phyloP scores from a whole-genome alignment of 2,888 invertebrate species.

The Cacoxenus indagator region DNA sequence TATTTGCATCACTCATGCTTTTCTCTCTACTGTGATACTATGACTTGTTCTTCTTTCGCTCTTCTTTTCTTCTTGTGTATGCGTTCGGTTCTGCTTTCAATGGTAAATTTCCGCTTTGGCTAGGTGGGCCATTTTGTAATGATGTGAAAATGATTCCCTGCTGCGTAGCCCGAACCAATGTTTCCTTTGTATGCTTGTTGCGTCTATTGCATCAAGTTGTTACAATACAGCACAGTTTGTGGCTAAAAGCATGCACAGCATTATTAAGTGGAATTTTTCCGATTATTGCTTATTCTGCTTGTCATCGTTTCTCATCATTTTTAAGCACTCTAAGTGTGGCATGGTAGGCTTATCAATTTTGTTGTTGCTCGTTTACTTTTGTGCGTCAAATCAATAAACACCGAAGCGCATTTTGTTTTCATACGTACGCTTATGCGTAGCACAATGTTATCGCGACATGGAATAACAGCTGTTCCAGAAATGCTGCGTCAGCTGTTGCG shows the following conservation, averaged over 20 bases:
- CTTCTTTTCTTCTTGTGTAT: background rate
- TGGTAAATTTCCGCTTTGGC: background rate
- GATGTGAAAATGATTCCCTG: background rate
- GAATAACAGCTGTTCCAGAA: background rate
- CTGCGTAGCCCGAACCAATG: background rate
- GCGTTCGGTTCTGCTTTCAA: background rate
- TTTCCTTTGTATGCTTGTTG: background rate
- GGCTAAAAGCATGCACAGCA: too few species aligned
- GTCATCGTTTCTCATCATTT: background rate
- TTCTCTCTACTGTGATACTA: background rate
- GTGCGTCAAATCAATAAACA: background rate
- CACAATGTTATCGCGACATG: background rate
- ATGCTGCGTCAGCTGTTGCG: constrained; percentile 6
- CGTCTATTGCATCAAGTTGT: background rate
- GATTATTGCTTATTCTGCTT: too few species aligned
- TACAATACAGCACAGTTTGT: background rate
- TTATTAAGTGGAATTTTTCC: too few species aligned
- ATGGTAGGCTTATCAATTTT: background rate
- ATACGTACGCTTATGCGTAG: background rate
- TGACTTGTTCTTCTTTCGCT: background rate
- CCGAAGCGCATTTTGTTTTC: background rate
- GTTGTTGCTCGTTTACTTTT: background rate
- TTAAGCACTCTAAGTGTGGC: background rate
- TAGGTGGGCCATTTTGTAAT: background rate
- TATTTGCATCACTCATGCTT: background rate